Conservation (phyloP, 2,888 invertebrate species). For the Antitype chi region DNA sequence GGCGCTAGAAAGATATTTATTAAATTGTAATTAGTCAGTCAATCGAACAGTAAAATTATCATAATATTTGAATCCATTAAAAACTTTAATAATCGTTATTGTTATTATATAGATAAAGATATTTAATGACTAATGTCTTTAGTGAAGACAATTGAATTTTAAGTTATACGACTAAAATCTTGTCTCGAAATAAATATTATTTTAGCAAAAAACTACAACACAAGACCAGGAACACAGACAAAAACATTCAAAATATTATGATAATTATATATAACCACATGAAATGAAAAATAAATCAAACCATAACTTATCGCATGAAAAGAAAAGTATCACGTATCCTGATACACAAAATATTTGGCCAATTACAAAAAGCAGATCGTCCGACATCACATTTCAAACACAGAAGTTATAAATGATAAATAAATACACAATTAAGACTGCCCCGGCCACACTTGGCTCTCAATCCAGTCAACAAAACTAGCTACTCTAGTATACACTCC, state of each 20-base stretch:
- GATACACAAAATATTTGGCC: not conserved
- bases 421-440: not conserved
- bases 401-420: no score
- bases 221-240: not conserved
- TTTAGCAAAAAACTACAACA: not conserved
- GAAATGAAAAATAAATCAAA: no score
- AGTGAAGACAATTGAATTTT: not conserved
- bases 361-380: not conserved
- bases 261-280: no score
- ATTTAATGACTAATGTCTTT: not conserved
- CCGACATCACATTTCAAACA: not conserved
- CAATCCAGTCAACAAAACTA: constrained; percentile 83
- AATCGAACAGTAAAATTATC: constrained; percentile 1
- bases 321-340: not conserved
- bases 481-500: constrained; percentile 82
- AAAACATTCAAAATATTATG: not conserved
- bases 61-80: constrained; percentile 34
- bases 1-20: constrained; percentile 11
- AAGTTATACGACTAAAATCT: not conserved
- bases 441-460: constrained; percentile 78
- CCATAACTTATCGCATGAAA: no score
- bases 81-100: not conserved
- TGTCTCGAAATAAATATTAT: not conserved
- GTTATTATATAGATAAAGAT: constrained; percentile 14
- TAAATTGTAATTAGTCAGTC: constrained; percentile 1